Percentiles rank a stretch among this genome's conserved stretches.
phyloP scores from a whole-genome alignment of 1,140 invertebrate genomes.

The Centruroides sculpturatus region DNA sequence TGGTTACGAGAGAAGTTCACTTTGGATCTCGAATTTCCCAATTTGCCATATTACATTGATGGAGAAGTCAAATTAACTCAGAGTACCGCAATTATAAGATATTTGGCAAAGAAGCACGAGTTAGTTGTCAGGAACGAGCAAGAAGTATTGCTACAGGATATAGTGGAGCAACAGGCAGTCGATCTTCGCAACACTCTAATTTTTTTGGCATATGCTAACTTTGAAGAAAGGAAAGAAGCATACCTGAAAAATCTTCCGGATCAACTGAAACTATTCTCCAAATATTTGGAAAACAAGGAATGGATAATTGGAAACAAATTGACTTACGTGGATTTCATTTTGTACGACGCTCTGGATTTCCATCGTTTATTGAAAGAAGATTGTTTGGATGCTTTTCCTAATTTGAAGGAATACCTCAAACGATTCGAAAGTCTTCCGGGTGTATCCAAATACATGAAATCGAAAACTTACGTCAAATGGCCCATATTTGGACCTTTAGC shows the following conservation, averaged over 20 bases:
- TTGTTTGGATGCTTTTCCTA: conserved; percentile 30
- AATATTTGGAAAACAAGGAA: conserved; percentile 29
- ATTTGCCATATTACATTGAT: conserved; percentile 23
- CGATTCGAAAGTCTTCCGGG: conserved; percentile 26
- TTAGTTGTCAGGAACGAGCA: conserved; percentile 27
- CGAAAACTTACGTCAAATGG: conserved; percentile 23
- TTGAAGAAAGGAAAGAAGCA: conserved; percentile 14
- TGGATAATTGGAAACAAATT: conserved; percentile 34
- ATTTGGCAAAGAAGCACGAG: conserved; percentile 29
- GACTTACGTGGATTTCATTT: conserved; percentile 35
- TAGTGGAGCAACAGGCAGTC: conserved; percentile 31
- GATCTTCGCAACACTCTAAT: conserved; percentile 32
- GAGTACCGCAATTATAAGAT: conserved; percentile 36
- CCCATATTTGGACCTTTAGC: conserved; percentile 29
- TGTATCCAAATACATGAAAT: conserved; percentile 28
- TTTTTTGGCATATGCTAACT: conserved; percentile 11
- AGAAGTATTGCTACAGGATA: conserved; percentile 30
- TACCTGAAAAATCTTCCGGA: conserved; percentile 21
- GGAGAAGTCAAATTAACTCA: conserved; percentile 25
- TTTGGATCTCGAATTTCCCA: conserved; percentile 26
- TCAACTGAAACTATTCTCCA: conserved; percentile 26
- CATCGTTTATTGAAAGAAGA: conserved; percentile 26
- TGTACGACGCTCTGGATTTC: conserved; percentile 36
- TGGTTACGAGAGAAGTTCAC: conserved; percentile 25
- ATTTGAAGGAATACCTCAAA: conserved; percentile 29